Evolutionary conservation across 2,888 invertebrate species (phyloP), one percentile per base, ranked within the genome.

Genomic region (Drosophila niveifrons): DNA sequence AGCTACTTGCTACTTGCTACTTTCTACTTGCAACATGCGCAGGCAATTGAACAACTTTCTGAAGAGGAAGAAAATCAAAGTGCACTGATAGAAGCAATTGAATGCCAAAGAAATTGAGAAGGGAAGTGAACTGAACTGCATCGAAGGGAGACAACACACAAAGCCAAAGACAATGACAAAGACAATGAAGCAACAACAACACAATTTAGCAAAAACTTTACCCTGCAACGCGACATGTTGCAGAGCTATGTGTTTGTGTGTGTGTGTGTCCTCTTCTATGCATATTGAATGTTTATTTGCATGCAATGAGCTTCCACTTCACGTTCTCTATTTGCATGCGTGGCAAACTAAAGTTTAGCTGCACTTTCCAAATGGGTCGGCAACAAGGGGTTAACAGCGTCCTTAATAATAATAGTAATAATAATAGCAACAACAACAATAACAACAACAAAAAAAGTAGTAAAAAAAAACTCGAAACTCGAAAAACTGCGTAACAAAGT

Each of bases 241-340:
- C 69, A 50, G 46, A 23, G 6, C 23, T 23, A 3, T 18, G 18
- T 18, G 18, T 18, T 3, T 18, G 23, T 23, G 1, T 23, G 23
- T 23, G 4, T 63, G 51, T 78, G 31, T 39, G n/a, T 50, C 34
- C 55, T 43, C 62, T 48, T 23, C 23, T 23, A 23, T 76, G 71
- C 80, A 75, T 77, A 88, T 88, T 88, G 88, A 83, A 83, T 84
- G 83, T 82, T 85, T 88, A 80, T 84, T 88, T 88, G 88, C 81
- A 80, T 84, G 83, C 82, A 69, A 84, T 72, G 72, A 67, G 68
- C 52, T 59, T 59, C 34, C 8, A 10, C 13, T 10, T 15, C 11
- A 11, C 7, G 10, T 3, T 2, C 17, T 59, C 41, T 64, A 59
- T 46, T 50, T 55, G 56, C 58, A 55, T 51, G 39, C 44, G 58